Evolutionary conservation across 2,888 invertebrate genomes (phyloP).

Genomic region (Scaptomyza reducta): DNA sequence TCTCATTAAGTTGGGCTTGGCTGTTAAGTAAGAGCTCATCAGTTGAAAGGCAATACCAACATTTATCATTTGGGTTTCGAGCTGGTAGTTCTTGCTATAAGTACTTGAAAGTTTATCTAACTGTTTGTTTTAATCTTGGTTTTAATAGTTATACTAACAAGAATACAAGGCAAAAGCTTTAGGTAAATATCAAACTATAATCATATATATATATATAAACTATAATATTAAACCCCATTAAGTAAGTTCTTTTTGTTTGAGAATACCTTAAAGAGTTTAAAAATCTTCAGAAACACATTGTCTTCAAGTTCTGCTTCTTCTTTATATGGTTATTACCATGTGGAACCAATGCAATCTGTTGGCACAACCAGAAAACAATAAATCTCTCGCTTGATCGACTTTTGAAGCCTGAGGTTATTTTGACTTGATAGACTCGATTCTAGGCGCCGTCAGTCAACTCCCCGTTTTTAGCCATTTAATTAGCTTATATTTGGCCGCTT

Average conservation of each 20-base stretch:
- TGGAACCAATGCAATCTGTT: neutral
- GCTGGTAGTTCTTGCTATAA: too few relatives aligned
- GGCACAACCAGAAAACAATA: too few relatives aligned
- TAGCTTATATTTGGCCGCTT: slow-evolving; percentile 32
- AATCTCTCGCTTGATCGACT: slow-evolving; percentile 5
- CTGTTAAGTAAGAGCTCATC: slow-evolving; percentile 13
- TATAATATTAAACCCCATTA: too few relatives aligned
- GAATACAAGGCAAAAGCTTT: too few relatives aligned
- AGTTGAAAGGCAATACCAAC: slow-evolving; percentile 2
- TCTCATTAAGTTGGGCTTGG: too few relatives aligned
- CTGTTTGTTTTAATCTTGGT: too few relatives aligned
- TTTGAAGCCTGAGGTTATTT: neutral
- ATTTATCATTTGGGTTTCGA: slow-evolving; percentile 20
- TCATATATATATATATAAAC: too few relatives aligned
- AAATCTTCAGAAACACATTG: too few relatives aligned
- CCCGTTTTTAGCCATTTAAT: slow-evolving; percentile 42
- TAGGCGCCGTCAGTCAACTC: slow-evolving; percentile 40
- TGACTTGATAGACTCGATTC: slow-evolving; percentile 11
- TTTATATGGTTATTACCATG: neutral
- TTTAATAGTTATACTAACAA: too few relatives aligned
- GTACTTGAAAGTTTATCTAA: too few relatives aligned
- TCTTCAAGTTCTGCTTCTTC: neutral
- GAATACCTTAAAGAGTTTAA: neutral
- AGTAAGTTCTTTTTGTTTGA: too few relatives aligned
- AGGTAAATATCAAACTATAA: too few relatives aligned